phyloP scores from a whole-genome alignment of 1,140 invertebrate species.

The Varroa destructor region DNA sequence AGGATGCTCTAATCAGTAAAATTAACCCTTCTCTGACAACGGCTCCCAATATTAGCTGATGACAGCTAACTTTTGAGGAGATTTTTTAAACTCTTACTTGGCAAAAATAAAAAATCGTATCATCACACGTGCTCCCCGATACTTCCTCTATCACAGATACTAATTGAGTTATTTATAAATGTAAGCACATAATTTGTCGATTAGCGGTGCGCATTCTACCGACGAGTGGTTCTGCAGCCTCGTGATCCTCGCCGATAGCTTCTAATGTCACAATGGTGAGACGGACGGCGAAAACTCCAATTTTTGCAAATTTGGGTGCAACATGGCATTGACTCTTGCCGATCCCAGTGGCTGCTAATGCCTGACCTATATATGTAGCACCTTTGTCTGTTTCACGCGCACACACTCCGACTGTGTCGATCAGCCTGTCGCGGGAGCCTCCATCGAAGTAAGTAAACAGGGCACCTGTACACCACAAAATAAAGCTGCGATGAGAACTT shows the following conservation, averaged over 20 bases:
- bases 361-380: neutral
- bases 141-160: neutral
- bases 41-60: neutral
- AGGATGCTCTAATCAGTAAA: neutral
- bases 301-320: slow-evolving; percentile 13
- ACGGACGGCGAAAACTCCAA: neutral
- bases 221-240: neutral
- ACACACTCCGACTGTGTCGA: slow-evolving; percentile 9
- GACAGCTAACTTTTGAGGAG: neutral
- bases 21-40: neutral
- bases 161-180: neutral
- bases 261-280: slow-evolving; percentile 6
- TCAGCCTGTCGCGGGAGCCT: neutral
- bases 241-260: neutral
- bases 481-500: too few relatives aligned
- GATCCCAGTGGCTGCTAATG: neutral
- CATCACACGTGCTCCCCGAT: neutral
- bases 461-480: neutral
- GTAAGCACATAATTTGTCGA: too few relatives aligned
- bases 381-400: neutral
- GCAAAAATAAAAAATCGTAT: too few relatives aligned
- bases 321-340: neutral
- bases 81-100: neutral
- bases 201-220: neutral
- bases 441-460: slow-evolving; percentile 13